These are phyloP conservation scores for Drosophila sordidula DNA, from an alignment of 2,888 invertebrate genomes.

Conservation along the genomic window DNA sequence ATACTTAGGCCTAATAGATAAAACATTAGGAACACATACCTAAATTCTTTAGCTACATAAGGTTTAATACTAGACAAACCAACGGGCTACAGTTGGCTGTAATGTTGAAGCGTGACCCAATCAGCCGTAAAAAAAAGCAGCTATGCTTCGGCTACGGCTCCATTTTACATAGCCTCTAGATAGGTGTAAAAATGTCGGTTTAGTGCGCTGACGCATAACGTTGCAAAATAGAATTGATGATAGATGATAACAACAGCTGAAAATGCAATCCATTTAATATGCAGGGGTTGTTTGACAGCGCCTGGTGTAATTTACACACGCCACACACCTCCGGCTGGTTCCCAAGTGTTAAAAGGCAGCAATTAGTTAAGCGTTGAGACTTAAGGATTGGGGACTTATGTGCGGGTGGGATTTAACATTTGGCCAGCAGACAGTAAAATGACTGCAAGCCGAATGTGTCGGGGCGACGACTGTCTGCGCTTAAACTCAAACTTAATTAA, in stretches of 20 bases:
- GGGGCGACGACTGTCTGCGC: constrained; percentile 52
- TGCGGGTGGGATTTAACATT: constrained; percentile 63
- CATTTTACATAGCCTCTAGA: constrained; percentile 43
- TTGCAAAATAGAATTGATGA: constrained; percentile 54
- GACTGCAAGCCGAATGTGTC: constrained; percentile 30
- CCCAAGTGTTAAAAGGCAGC: constrained; percentile 74
- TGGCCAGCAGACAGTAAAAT: constrained; percentile 75
- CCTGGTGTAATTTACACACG: constrained; percentile 60
- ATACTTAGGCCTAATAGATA: too few relatives aligned
- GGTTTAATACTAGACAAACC: background rate
- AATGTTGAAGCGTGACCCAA: constrained; percentile 44
- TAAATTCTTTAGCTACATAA: too few relatives aligned
- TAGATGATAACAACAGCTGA: constrained; percentile 61
- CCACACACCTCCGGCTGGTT: constrained; percentile 19
- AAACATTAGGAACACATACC: too few relatives aligned
- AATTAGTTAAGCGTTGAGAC: constrained; percentile 52
- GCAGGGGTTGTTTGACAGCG: constrained; percentile 20
- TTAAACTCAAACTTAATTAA: constrained; percentile 75
- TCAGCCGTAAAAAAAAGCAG: constrained; percentile 60
- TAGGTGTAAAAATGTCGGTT: constrained; percentile 81
- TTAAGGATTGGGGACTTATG: constrained; percentile 25
- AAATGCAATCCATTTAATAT: constrained; percentile 64
- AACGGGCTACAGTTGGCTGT: background rate
- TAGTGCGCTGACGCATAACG: constrained; percentile 78
- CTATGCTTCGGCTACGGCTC: constrained; percentile 20